A percentile compares a stretch with the other conserved stretches of the same genome.
Evolutionary conservation across 1,140 invertebrate species (phyloP).

Genomic region (Sarcophaga peregrina): DNA sequence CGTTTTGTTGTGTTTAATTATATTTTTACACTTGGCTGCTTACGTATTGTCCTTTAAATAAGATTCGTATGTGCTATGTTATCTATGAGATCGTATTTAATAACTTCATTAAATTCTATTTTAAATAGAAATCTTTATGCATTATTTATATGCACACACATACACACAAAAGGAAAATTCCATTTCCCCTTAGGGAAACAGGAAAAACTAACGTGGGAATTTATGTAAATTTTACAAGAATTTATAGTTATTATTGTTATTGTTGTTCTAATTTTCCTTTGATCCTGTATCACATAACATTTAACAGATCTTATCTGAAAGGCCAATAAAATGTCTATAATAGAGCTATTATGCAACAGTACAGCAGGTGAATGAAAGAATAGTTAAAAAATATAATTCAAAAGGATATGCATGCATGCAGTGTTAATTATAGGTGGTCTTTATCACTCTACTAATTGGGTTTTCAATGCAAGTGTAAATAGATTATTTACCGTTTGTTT

Average conservation of each 20-base stretch:
- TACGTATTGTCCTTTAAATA: background rate
- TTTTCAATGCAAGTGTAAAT: background rate
- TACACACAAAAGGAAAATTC: background rate
- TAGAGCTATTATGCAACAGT: background rate
- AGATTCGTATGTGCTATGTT: background rate
- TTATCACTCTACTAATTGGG: background rate
- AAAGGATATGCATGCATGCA: conserved; percentile 30
- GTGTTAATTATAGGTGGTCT: conserved; percentile 26
- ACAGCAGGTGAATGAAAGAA: conserved; percentile 13
- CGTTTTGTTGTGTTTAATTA: background rate
- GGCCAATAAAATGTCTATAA: background rate
- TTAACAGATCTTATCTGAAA: conserved; percentile 19
- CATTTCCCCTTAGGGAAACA: background rate
- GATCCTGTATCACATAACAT: conserved; percentile 4
- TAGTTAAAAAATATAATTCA: background rate
- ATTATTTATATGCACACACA: background rate
- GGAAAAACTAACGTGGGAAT: background rate
- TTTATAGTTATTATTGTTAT: background rate
- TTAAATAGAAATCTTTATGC: background rate
- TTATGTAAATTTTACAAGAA: conserved; percentile 3
- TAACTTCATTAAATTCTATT: conserved; percentile 11
- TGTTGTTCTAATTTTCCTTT: background rate
- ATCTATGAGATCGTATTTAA: background rate
- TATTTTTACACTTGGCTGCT: conserved; percentile 1
- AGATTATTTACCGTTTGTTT: too few species aligned